phyloP scores from a whole-genome alignment of 2,113 vertebrate genomes.

The Marmota flaviventris region DNA sequence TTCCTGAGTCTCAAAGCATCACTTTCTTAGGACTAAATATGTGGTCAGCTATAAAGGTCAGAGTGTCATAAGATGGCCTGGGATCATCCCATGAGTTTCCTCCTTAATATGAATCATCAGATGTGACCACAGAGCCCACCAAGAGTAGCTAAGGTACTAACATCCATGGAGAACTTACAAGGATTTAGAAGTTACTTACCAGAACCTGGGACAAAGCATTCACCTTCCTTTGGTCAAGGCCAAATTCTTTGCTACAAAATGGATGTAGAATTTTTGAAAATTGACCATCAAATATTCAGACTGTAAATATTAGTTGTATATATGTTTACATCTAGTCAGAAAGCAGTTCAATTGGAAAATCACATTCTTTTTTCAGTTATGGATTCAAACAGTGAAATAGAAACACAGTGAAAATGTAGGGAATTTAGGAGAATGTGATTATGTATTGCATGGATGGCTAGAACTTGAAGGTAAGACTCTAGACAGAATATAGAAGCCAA shows the following conservation, averaged over 20 bases:
- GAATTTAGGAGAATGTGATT: background rate
- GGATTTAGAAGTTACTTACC: background rate
- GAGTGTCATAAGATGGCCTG: background rate
- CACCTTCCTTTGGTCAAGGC: background rate
- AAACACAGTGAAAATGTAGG: background rate
- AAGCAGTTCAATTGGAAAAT: background rate
- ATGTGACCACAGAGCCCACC: background rate
- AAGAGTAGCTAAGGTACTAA: background rate
- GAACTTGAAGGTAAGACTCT: background rate
- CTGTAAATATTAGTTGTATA: background rate
- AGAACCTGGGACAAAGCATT: background rate
- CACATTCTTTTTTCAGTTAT: background rate
- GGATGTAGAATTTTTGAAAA: background rate
- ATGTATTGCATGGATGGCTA: background rate
- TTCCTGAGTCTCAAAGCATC: background rate
- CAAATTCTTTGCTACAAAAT: background rate
- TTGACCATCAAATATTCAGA: background rate
- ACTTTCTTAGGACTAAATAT: background rate
- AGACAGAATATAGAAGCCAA: background rate
- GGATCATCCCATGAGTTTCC: background rate
- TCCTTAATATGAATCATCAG: background rate
- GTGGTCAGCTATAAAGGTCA: background rate
- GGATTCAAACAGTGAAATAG: background rate
- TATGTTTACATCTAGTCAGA: background rate
- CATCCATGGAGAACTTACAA: background rate